Evolutionary conservation across 2,888 invertebrate genomes (phyloP).

Genomic region (Plusia festucae): DNA sequence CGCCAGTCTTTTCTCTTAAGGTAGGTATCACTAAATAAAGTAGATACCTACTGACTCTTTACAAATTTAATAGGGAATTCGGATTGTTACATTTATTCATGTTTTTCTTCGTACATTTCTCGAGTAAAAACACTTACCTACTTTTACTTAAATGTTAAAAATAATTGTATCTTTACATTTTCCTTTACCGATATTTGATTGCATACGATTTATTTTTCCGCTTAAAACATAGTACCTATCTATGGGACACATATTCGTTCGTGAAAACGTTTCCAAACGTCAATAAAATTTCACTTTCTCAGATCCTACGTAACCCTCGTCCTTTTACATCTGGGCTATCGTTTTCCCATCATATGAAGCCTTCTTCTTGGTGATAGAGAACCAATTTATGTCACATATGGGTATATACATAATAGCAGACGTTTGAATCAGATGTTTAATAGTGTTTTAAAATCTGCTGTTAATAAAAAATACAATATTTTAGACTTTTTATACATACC

Average conservation of each 20-base stretch:
- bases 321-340: conserved; percentile 54
- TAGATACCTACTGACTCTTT: too few species aligned
- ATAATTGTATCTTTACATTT: not conserved
- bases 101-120: too few species aligned
- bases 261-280: conserved; percentile 32
- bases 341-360: conserved; percentile 41
- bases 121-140: too few species aligned
- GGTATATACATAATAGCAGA: conserved; percentile 33
- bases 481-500: too few species aligned
- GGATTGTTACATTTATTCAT: too few species aligned
- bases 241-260: conserved; percentile 42
- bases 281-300: conserved; percentile 59
- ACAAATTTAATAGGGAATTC: too few species aligned
- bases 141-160: too few species aligned
- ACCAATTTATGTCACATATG: conserved; percentile 45
- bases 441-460: too few species aligned
- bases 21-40: too few species aligned
- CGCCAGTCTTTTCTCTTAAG: too few species aligned
- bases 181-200: not conserved
- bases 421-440: conserved; percentile 1
- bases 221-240: conserved; percentile 17
- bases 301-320: conserved; percentile 42
- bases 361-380: conserved; percentile 24
- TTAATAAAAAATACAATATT: too few species aligned
- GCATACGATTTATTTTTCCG: not conserved